Evolutionary conservation across 2,113 vertebrate genomes (phyloP).

Genomic region (Lates calcarifer): DNA sequence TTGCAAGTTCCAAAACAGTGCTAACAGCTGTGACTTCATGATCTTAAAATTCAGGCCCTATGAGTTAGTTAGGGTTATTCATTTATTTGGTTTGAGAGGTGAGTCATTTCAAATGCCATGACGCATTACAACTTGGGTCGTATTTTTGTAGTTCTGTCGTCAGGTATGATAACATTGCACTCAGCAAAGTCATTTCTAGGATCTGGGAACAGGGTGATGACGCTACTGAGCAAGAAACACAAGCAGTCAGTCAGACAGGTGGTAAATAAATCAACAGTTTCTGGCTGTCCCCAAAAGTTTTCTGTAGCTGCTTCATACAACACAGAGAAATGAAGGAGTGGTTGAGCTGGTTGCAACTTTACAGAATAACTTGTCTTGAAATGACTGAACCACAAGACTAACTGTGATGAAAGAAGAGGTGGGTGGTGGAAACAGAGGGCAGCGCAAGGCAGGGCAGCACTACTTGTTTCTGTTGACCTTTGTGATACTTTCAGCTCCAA

Average conservation of each 20-base stretch:
- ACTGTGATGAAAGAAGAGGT: too few relatives aligned
- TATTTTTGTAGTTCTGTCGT: not conserved
- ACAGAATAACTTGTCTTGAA: too few relatives aligned
- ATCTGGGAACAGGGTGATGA: not conserved
- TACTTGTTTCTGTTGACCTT: too few relatives aligned
- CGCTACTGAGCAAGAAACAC: not conserved
- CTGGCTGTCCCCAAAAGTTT: too few relatives aligned
- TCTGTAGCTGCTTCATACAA: too few relatives aligned
- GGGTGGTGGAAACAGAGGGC: too few relatives aligned
- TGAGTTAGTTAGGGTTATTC: not conserved
- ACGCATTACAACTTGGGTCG: not conserved
- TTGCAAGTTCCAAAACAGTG: not conserved
- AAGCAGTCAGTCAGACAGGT: not conserved
- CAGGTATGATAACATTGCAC: not conserved
- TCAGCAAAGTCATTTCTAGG: not conserved
- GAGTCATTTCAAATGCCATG: not conserved
- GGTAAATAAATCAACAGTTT: not conserved
- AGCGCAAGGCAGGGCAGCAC: too few relatives aligned
- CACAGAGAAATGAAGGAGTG: too few relatives aligned
- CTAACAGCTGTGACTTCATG: not conserved
- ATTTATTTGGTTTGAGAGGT: not conserved
- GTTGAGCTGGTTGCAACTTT: too few relatives aligned
- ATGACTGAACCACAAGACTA: too few relatives aligned
- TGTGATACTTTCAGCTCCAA: too few relatives aligned
- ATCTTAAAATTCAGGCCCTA: not conserved